A percentile compares a stretch with the other conserved stretches of the same genome.
Conservation (phyloP, 1,140 invertebrate species). For the Ctenoplectra terminalis region DNA sequence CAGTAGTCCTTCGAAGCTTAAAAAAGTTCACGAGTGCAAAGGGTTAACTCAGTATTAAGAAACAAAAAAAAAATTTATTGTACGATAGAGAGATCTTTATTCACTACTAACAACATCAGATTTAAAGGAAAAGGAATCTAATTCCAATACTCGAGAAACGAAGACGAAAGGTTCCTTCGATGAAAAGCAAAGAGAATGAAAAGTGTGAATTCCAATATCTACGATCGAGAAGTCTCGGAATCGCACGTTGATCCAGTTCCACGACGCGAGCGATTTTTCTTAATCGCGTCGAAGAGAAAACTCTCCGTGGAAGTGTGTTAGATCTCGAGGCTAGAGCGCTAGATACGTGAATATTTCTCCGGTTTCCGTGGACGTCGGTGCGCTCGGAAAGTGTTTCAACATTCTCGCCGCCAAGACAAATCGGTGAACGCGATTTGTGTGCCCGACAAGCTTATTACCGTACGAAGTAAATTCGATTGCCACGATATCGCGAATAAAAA, state of each 20-base stretch:
- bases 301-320: constrained; percentile 19
- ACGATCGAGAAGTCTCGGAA: constrained; percentile 7
- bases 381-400: constrained; percentile 17
- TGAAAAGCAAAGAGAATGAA: not conserved
- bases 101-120: no score
- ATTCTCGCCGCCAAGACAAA: not conserved
- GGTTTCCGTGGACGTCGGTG: not conserved
- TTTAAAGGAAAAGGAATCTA: not conserved
- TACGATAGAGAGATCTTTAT: no score
- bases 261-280: constrained; percentile 7
- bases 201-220: not conserved
- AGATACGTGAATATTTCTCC: constrained; percentile 5
- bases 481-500: not conserved
- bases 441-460: not conserved
- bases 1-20: no score
- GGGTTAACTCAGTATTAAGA: no score
- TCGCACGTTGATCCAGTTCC: constrained; percentile 4
- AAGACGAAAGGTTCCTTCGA: not conserved
- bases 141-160: not conserved
- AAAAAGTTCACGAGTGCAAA: no score
- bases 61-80: no score
- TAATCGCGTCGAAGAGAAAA: constrained; percentile 19
- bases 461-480: not conserved
- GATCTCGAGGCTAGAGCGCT: not conserved
- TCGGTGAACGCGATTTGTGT: not conserved